Conservation (phyloP, 2,888 invertebrate genomes). For the Cerceris ruficornis region DNA sequence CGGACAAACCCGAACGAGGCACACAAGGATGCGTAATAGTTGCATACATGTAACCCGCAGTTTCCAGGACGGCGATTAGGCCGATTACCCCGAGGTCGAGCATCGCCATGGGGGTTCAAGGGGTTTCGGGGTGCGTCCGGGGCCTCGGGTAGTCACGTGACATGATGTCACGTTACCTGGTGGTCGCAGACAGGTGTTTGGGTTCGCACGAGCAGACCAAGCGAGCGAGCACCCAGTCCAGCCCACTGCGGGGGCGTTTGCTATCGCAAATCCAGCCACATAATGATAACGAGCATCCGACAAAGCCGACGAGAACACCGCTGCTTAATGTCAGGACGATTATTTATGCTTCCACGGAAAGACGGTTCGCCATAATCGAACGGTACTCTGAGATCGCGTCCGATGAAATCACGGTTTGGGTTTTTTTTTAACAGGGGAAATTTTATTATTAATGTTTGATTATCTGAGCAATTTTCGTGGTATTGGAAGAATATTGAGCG, state of each 20-base stretch:
- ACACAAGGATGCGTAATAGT: constrained; percentile 9
- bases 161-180: constrained; percentile 75
- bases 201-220: constrained; percentile 64
- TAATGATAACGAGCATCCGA: constrained; percentile 64
- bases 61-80: constrained; percentile 72
- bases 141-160: constrained; percentile 67
- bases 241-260: constrained; percentile 41
- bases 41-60: constrained; percentile 38
- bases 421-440: no score
- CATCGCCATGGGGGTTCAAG: constrained; percentile 18
- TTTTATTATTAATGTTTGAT: no score
- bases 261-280: constrained; percentile 65
- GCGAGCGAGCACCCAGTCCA: constrained; percentile 25
- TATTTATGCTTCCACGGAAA: constrained; percentile 22
- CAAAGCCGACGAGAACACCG: constrained; percentile 36
- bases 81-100: constrained; percentile 66
- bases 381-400: background rate
- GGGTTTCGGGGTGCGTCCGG: constrained; percentile 43
- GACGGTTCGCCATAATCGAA: constrained; percentile 6
- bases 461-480: no score
- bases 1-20: background rate
- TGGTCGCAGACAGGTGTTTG: constrained; percentile 66
- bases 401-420: background rate
- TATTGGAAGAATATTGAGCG: no score
- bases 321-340: constrained; percentile 40